A percentile compares a stretch with the other conserved stretches of the same genome.
Evolutionary conservation across 2,888 invertebrate species (phyloP).

Genomic region (Galerucella calmariensis): DNA sequence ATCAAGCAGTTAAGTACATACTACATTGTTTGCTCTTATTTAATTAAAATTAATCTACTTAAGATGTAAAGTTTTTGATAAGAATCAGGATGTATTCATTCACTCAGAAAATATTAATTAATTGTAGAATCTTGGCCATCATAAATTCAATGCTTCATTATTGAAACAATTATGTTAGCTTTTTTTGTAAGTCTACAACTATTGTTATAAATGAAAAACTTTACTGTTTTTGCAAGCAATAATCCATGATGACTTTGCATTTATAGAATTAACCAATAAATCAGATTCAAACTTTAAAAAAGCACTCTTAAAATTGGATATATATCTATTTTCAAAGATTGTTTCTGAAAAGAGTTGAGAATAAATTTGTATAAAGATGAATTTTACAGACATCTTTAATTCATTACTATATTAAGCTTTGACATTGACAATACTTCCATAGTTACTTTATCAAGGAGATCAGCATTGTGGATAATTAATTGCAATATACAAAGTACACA

Average conservation of each 20-base stretch:
- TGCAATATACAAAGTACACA: neutral
- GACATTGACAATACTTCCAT: neutral
- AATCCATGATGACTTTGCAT: no score
- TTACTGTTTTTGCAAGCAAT: no score
- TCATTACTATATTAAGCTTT: neutral
- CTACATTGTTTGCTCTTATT: neutral
- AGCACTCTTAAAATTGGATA: no score
- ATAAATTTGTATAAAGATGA: neutral
- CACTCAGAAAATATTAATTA: neutral
- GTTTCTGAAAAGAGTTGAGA: no score
- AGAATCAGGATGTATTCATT: neutral
- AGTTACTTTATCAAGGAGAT: neutral
- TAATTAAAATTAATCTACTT: neutral
- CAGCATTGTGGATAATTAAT: slow-evolving; percentile 1
- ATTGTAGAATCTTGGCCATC: neutral
- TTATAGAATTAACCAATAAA: no score
- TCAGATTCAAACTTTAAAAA: no score
- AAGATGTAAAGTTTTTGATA: neutral
- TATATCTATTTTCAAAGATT: no score
- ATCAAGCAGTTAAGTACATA: neutral
- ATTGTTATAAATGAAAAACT: no score
- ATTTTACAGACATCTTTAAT: neutral
- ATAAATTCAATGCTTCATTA: neutral
- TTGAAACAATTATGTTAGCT: no score
- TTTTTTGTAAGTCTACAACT: no score